Evolutionary conservation across 2,797 vertebrate species (phyloP), one percentile per base, ranked within the genome.

Genomic region (Channallabes apus): DNA sequence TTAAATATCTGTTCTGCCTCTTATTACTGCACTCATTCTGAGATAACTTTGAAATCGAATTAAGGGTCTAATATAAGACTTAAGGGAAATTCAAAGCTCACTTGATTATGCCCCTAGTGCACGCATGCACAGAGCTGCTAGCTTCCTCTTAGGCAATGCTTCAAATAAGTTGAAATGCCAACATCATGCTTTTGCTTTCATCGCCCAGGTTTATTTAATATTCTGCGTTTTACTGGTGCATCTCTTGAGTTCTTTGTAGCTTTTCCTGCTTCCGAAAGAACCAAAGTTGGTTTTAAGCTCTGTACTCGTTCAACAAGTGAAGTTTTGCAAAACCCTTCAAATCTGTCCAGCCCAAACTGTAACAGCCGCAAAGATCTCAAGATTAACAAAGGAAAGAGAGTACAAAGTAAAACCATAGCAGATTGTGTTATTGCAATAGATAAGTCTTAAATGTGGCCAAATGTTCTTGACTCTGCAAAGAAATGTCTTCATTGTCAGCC

Each of bases 1-100:
- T 86, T 85, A 62, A 54, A 46, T 77, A 56, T 29, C 86, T 83
- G 88, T 85, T 87, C 76, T 79, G 79, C 81, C 85, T 90, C 85
- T 17, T 76, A 89, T 90, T 89, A 86, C 87, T 65, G 54, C 65
- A 84, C 76, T 87, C 87, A 77, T 84, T 82, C 58, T 68, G 62
- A 85, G 83, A 86, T 88, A 86, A 88, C 84, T 86, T 84, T 85
- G 67, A 87, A 80, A 87, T 76, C 32, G 27, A 89, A 87, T 88
- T 86, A 86, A 86, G 75, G 76, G 46, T 82, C 83, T 82, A 84
- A 87, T 80, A 80, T 76, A 85, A 85, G 79, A 87, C 64, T 80
- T 83, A 38, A 38, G 29, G 67, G 54, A 86, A 80, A 82, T 88
- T 87, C 75, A 81, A 80, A 85, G 83, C 76, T 83, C n/a, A 85